Conservation (phyloP, 2,797 vertebrate species). For the Allobates femoralis region DNA sequence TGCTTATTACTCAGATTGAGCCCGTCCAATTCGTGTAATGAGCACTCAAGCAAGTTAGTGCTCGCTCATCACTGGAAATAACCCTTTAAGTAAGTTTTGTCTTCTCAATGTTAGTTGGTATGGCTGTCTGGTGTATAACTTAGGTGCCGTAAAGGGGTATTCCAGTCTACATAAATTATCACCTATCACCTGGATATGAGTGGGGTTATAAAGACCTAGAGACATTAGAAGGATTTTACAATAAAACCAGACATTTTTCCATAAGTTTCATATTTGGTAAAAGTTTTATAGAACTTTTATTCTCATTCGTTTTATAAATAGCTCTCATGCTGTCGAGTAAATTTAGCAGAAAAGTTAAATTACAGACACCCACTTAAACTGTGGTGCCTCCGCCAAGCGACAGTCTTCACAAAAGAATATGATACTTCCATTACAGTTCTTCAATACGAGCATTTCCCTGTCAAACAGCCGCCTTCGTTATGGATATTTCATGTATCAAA, state of each 20-base stretch:
- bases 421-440: slow-evolving; percentile 34
- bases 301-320: slow-evolving; percentile 15
- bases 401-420: slow-evolving; percentile 2
- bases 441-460: slow-evolving; percentile 21
- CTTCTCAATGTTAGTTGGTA: too few relatives aligned
- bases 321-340: slow-evolving; percentile 5
- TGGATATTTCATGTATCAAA: slow-evolving; percentile 30
- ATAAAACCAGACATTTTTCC: not conserved
- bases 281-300: not conserved
- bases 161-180: too few relatives aligned
- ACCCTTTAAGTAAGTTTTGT: too few relatives aligned
- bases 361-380: slow-evolving; percentile 24
- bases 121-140: too few relatives aligned
- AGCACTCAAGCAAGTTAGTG: too few relatives aligned
- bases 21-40: too few relatives aligned
- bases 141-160: too few relatives aligned
- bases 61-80: too few relatives aligned
- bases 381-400: slow-evolving; percentile 12
- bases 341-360: slow-evolving; percentile 21
- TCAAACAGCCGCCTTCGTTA: slow-evolving; percentile 22
- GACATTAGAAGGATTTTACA: not conserved
- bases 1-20: too few relatives aligned
- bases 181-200: not conserved
- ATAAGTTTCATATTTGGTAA: not conserved
- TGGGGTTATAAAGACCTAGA: not conserved